Evolutionary conservation across 2,797 vertebrate species (phyloP).

Genomic region (Spinus pinus): DNA sequence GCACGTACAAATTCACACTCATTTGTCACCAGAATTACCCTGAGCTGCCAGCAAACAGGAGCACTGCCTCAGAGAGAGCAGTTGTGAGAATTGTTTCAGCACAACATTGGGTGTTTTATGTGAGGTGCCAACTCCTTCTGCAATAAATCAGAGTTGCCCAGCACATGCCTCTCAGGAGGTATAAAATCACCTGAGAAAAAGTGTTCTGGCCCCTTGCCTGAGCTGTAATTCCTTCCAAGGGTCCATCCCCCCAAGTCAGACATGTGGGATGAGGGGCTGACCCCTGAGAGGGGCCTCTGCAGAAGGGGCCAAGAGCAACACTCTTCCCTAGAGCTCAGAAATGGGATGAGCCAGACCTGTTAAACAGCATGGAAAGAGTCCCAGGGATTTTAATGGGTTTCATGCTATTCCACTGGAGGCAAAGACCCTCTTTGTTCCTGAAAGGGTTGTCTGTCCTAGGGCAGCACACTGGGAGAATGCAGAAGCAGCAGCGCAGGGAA

Average conservation of each 20-base stretch:
- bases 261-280: rapidly evolving
- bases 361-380: neutral
- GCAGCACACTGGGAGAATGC: neutral
- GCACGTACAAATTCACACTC: neutral
- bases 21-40: neutral
- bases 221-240: neutral
- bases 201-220: neutral
- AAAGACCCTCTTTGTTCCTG: neutral
- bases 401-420: neutral
- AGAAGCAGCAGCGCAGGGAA: neutral
- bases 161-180: neutral
- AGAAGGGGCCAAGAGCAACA: neutral
- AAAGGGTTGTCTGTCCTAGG: neutral
- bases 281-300: neutral
- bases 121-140: neutral
- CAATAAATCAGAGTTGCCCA: neutral
- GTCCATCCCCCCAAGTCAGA: neutral
- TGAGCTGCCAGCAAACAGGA: neutral
- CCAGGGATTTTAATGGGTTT: neutral
- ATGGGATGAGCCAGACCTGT: neutral
- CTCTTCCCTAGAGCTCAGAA: neutral
- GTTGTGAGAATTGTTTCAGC: neutral
- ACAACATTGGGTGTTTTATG: neutral
- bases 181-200: conserved; percentile 17
- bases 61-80: neutral